Conservation (phyloP, 92 coral and sea anemone genomes). For the Paramuricea clavata region DNA sequence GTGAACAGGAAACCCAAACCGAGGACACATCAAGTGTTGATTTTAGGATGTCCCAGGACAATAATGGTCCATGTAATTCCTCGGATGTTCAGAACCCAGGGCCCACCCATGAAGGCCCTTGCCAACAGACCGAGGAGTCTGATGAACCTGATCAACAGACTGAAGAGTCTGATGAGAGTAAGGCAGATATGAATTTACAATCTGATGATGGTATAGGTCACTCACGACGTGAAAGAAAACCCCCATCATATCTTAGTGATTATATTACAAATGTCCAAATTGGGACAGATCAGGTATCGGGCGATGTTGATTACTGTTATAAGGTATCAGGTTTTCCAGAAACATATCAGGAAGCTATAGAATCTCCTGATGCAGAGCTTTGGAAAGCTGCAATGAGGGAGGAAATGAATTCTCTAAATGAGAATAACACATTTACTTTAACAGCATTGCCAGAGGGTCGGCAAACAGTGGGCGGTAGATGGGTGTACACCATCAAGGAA, state of each 20-base stretch:
- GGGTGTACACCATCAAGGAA: slow-evolving; percentile 48
- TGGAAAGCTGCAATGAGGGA: slow-evolving; percentile 48
- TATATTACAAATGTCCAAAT: slow-evolving; percentile 52
- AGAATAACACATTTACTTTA: slow-evolving; percentile 47
- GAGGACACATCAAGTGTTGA: background rate
- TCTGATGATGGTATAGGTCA: slow-evolving; percentile 26
- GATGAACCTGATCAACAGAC: slow-evolving; percentile 31
- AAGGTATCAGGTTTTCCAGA: slow-evolving; percentile 29
- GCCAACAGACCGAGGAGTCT: slow-evolving; percentile 45
- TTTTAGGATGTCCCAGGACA: background rate
- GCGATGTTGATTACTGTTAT: slow-evolving; percentile 33
- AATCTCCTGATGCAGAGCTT: slow-evolving; percentile 34
- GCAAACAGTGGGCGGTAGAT: slow-evolving; percentile 42
- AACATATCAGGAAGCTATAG: slow-evolving; percentile 46
- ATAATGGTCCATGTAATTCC: too few species aligned
- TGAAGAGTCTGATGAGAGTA: slow-evolving; percentile 31
- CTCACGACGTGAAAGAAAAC: slow-evolving; percentile 57
- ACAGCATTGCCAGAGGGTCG: slow-evolving; percentile 41
- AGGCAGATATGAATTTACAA: slow-evolving; percentile 3
- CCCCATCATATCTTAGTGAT: slow-evolving; percentile 61
- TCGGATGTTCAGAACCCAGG: slow-evolving; percentile 23
- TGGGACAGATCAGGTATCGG: slow-evolving; percentile 12
- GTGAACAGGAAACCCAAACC: slow-evolving; percentile 57
- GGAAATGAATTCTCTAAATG: slow-evolving; percentile 39
- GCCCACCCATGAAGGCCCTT: slow-evolving; percentile 16